These are phyloP conservation scores for Anneissia japonica DNA, from an alignment of 35 echinoderm and acorn worm species.

Conservation along the genomic window DNA sequence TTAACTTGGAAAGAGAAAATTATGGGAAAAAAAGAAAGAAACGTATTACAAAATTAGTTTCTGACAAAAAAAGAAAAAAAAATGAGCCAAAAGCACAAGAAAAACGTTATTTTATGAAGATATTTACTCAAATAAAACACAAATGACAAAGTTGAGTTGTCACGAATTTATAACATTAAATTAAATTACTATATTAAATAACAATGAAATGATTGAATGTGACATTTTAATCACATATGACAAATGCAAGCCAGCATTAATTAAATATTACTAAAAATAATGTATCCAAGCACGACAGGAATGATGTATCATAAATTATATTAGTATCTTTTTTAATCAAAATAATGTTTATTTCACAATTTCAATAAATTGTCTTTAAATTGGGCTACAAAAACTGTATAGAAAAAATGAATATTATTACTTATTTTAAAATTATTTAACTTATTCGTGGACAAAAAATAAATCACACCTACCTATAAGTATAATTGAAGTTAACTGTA, in stretches of 20 bases:
- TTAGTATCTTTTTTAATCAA: no score
- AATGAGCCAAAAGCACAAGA: neutral
- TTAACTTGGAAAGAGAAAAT: neutral
- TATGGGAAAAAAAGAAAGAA: neutral
- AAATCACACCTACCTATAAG: no score
- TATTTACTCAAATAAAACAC: neutral
- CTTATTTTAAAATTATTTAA: no score
- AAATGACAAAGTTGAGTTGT: neutral
- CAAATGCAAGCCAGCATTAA: neutral
- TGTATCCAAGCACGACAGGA: neutral
- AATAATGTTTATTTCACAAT: no score
- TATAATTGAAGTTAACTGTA: no score
- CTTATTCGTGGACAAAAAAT: no score
- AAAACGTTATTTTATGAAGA: neutral
- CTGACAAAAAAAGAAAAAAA: neutral
- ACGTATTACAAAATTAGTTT: neutral
- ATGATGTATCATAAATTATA: no score
- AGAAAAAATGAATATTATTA: no score
- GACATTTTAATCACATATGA: neutral
- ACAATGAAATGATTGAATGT: neutral
- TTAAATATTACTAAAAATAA: neutral
- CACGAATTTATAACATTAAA: neutral
- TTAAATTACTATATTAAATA: neutral
- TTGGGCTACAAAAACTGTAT: no score
- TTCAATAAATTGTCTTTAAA: no score